phyloP scores from a whole-genome alignment of 2,888 invertebrate species.

The Deilephila porcellus region DNA sequence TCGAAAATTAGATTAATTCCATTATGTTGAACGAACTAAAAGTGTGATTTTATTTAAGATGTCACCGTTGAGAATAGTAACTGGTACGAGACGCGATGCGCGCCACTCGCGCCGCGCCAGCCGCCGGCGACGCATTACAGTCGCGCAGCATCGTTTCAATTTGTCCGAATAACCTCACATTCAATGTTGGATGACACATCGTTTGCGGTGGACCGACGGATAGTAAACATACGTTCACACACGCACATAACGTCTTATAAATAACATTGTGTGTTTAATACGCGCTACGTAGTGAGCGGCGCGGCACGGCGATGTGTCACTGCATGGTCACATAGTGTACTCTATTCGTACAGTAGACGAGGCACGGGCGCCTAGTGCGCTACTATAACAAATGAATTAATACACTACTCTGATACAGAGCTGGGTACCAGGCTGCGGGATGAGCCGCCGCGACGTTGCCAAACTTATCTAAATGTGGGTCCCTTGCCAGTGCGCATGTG shows the following conservation, averaged over 20 bases:
- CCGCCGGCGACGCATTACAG: constrained; percentile 39
- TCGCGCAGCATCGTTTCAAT: constrained; percentile 60
- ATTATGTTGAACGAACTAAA: constrained; percentile 39
- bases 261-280: constrained; percentile 78
- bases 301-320: constrained; percentile 73
- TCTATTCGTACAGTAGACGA: constrained; percentile 26
- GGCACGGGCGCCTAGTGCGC: background rate
- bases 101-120: constrained; percentile 34
- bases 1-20: constrained; percentile 23
- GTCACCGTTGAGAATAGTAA: constrained; percentile 53
- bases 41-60: constrained; percentile 47
- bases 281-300: constrained; percentile 72
- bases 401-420: constrained; percentile 59
- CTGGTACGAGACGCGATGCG: constrained; percentile 52
- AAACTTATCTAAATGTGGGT: constrained; percentile 59
- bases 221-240: constrained; percentile 79
- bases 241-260: constrained; percentile 74
- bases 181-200: constrained; percentile 80
- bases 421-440: constrained; percentile 50
- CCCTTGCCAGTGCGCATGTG: constrained; percentile 44
- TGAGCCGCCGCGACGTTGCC: constrained; percentile 71
- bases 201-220: constrained; percentile 71
- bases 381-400: constrained; percentile 54
- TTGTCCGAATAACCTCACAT: constrained; percentile 73
- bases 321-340: constrained; percentile 53